These are phyloP conservation scores for Spodoptera exigua DNA, from an alignment of 2,888 invertebrate species.

Conservation along the genomic window DNA sequence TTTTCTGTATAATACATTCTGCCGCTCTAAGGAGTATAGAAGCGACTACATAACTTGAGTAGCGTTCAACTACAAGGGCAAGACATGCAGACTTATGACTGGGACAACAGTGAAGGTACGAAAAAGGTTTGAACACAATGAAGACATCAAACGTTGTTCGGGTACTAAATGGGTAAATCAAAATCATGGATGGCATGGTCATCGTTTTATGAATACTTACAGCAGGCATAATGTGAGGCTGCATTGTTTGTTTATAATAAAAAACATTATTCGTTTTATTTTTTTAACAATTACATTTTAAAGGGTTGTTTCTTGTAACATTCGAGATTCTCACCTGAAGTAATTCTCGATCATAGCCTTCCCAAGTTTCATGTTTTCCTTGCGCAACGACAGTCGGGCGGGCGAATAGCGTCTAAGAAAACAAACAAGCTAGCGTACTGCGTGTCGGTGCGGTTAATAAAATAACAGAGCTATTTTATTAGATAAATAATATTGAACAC, in stretches of 20 bases:
- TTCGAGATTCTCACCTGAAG: conserved; percentile 91
- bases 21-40: too few species aligned
- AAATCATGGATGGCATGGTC: conserved; percentile 31
- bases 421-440: conserved; percentile 83
- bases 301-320: conserved; percentile 6
- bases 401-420: conserved; percentile 95
- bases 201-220: conserved; percentile 37
- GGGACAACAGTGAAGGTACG: conserved; percentile 4
- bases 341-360: conserved; percentile 94
- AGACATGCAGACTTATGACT: conserved; percentile 44
- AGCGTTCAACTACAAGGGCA: too few species aligned
- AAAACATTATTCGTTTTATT: conserved; percentile 25
- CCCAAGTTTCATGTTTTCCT: conserved; percentile 94
- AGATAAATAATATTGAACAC: conserved; percentile 39
- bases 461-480: conserved; percentile 57
- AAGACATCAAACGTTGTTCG: conserved; percentile 27
- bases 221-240: conserved; percentile 47
- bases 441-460: conserved; percentile 63
- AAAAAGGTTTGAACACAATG: conserved; percentile 18
- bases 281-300: not conserved
- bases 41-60: too few species aligned
- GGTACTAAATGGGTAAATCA: conserved; percentile 37
- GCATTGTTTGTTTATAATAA: conserved; percentile 45
- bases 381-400: conserved; percentile 94
- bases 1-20: too few species aligned